phyloP scores from a whole-genome alignment of 2,113 vertebrate species.

The Myotis davidii region DNA sequence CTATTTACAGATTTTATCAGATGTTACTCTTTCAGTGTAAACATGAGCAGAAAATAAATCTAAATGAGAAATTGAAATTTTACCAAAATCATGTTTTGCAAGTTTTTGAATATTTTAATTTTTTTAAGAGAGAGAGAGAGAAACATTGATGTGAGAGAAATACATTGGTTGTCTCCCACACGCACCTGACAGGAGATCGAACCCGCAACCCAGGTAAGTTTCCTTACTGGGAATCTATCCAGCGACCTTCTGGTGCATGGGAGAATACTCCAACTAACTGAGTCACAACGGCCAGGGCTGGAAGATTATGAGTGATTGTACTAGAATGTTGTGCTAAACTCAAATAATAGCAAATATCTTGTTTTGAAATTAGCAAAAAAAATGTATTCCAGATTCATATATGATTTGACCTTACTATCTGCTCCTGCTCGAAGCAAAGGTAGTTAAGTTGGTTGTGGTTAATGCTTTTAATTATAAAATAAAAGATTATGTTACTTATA shows the following conservation, averaged over 20 bases:
- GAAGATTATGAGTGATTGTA: conserved; percentile 13
- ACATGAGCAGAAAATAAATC: conserved; percentile 14
- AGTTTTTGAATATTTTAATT: neutral
- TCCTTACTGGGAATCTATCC: neutral
- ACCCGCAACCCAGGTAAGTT: neutral
- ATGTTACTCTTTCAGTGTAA: conserved; percentile 22
- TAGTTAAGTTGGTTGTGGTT: neutral
- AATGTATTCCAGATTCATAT: neutral
- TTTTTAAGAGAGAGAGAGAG: neutral
- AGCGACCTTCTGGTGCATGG: neutral
- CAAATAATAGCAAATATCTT: conserved; percentile 37
- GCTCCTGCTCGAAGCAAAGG: neutral
- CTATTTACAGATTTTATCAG: conserved; percentile 7
- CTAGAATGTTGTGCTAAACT: conserved; percentile 43
- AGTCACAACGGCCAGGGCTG: neutral
- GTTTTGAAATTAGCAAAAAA: conserved; percentile 31
- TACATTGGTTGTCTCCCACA: neutral
- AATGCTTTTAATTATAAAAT: conserved; percentile 47
- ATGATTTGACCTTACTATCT: neutral
- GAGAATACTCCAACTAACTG: neutral
- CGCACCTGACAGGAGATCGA: neutral
- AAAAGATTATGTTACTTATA: conserved; percentile 30
- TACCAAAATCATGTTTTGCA: conserved; percentile 16
- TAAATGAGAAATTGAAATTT: conserved; percentile 58
- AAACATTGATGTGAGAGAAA: neutral